Percentiles rank a stretch among this genome's conserved stretches.
Evolutionary conservation across 1,140 invertebrate genomes (phyloP).

Genomic region (Musca vetustissima): DNA sequence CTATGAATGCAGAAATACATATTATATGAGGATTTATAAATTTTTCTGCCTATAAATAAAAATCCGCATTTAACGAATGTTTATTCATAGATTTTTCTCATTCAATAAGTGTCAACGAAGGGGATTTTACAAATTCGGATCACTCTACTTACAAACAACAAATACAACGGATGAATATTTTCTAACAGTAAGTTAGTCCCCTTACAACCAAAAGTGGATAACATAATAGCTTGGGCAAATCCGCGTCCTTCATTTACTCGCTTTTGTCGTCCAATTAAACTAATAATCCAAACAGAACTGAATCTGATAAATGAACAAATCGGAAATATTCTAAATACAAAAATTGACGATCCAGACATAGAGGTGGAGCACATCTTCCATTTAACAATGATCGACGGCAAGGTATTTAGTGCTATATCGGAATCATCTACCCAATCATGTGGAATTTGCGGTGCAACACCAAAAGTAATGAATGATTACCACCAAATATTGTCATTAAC

Average conservation of each 20-base stretch:
- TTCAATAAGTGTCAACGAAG: too few relatives aligned
- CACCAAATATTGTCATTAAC: background rate
- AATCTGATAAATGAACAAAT: constrained; percentile 20
- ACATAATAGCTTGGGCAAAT: constrained; percentile 10
- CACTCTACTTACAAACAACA: constrained; percentile 1
- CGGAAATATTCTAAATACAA: background rate
- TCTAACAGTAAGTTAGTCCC: constrained; percentile 8
- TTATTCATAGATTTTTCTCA: too few relatives aligned
- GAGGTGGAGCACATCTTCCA: background rate
- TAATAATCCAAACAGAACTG: background rate
- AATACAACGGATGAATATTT: constrained; percentile 10
- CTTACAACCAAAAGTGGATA: constrained; percentile 11
- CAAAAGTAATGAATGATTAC: constrained; percentile 6
- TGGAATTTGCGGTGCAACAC: constrained; percentile 14
- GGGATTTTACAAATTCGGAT: too few relatives aligned
- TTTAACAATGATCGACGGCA: constrained; percentile 17
- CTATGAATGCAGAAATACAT: too few relatives aligned
- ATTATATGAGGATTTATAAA: too few relatives aligned
- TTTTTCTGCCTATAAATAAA: too few relatives aligned
- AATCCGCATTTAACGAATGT: too few relatives aligned
- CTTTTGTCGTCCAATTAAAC: constrained; percentile 12
- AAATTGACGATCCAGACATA: background rate
- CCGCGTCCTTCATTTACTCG: constrained; percentile 5
- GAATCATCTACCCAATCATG: constrained; percentile 6
- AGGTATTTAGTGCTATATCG: constrained; percentile 13